Percentiles rank a stretch among this genome's conserved stretches.
Evolutionary conservation across 2,888 invertebrate species (phyloP).

Genomic region (Fissipunctia ypsillon): DNA sequence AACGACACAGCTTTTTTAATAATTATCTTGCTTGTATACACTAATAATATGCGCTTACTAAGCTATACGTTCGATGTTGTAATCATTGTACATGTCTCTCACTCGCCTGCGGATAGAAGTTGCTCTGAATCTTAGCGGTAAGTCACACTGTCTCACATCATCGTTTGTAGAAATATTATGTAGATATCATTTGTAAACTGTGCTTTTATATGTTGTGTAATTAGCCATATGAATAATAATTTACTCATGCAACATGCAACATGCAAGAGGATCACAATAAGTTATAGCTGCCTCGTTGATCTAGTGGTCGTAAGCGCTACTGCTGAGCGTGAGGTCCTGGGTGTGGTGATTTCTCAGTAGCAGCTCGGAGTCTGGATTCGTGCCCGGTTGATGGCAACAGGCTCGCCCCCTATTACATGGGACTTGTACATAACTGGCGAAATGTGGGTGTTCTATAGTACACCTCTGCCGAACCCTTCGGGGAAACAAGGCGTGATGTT

Average conservation of each 20-base stretch:
- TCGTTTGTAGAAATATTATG: slow-evolving; percentile 29
- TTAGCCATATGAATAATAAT: background rate
- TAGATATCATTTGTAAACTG: background rate
- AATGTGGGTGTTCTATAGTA: no score
- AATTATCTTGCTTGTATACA: slow-evolving; percentile 26
- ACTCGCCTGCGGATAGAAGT: slow-evolving; percentile 77
- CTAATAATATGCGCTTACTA: slow-evolving; percentile 49
- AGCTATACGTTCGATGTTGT: slow-evolving; percentile 56
- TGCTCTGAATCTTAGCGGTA: slow-evolving; percentile 79
- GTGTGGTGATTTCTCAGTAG: no score
- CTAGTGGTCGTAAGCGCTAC: no score
- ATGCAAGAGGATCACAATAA: background rate
- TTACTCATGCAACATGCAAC: no score
- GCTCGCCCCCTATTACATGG: no score
- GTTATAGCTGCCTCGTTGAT: no score
- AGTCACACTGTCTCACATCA: slow-evolving; percentile 67
- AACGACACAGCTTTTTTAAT: background rate
- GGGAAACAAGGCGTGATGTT: no score
- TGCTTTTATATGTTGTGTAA: slow-evolving; percentile 17
- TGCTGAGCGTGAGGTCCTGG: no score
- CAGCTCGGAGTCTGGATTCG: no score
- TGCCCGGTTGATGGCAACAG: no score
- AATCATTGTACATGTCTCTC: slow-evolving; percentile 74
- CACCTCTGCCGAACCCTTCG: no score
- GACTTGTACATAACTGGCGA: no score